phyloP scores from a whole-genome alignment of 1,140 invertebrate genomes.

The Bombus polaris region DNA sequence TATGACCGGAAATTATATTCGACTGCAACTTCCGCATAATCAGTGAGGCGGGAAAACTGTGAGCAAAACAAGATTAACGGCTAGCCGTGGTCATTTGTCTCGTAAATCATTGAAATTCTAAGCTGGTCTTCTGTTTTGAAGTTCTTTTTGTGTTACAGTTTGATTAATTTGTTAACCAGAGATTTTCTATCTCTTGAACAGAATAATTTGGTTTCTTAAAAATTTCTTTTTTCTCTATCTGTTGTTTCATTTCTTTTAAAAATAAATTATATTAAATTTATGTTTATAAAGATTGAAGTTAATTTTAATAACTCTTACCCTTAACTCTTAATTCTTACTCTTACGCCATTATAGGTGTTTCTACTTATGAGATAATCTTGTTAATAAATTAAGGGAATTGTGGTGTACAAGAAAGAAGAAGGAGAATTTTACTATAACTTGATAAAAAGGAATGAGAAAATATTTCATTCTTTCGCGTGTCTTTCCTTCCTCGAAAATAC shows the following conservation, averaged over 20 bases:
- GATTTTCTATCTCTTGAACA: too few relatives aligned
- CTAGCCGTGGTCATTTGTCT: not conserved
- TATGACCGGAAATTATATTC: conserved; percentile 69
- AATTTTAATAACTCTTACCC: not conserved
- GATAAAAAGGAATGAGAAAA: not conserved
- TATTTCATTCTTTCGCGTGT: not conserved
- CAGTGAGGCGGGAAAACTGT: conserved; percentile 31
- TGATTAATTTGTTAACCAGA: not conserved
- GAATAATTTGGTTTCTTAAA: too few relatives aligned
- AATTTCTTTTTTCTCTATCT: too few relatives aligned
- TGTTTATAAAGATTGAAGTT: not conserved
- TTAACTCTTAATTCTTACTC: not conserved
- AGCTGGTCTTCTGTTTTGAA: too few relatives aligned
- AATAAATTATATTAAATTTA: too few relatives aligned
- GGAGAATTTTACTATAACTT: not conserved
- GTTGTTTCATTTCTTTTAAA: too few relatives aligned
- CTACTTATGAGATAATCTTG: not conserved
- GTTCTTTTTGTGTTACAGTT: too few relatives aligned
- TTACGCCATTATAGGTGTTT: not conserved
- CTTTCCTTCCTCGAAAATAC: not conserved
- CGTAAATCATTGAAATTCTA: not conserved
- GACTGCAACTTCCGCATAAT: conserved; percentile 48
- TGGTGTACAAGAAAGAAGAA: not conserved
- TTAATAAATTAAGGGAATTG: not conserved
- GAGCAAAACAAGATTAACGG: conserved; percentile 23